Evolutionary conservation across 2,888 invertebrate genomes (phyloP).

Genomic region (Deilephila elpenor): DNA sequence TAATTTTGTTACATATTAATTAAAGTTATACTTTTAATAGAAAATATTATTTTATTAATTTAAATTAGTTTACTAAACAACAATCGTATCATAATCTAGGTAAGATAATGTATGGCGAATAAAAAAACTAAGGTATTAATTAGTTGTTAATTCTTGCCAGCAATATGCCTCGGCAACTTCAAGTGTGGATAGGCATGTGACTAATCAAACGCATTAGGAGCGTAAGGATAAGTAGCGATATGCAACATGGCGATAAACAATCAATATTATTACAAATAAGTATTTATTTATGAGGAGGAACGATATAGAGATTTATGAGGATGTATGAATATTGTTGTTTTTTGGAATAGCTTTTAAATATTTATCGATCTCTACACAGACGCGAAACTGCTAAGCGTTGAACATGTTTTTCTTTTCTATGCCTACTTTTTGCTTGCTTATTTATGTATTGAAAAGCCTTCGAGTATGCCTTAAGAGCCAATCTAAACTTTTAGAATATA

Average conservation of each 20-base stretch:
- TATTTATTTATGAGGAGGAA: background rate
- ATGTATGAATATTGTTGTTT: background rate
- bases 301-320: background rate
- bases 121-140: background rate
- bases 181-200: slow-evolving; percentile 39
- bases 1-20: too few species aligned
- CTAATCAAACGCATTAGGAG: slow-evolving; percentile 37
- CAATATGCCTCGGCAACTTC: slow-evolving; percentile 7
- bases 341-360: background rate
- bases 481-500: too few species aligned
- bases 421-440: too few species aligned
- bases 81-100: background rate
- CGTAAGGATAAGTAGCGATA: slow-evolving; percentile 26
- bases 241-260: slow-evolving; percentile 21
- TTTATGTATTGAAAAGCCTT: too few species aligned
- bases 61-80: too few species aligned
- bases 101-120: background rate
- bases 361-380: too few species aligned
- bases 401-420: too few species aligned
- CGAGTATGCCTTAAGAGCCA: too few species aligned
- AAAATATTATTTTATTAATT: too few species aligned
- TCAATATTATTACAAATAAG: slow-evolving; percentile 27
- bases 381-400: too few species aligned
- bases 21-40: too few species aligned
- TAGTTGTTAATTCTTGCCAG: background rate